Base-by-base conservation (phyloP, 2,888 invertebrate species). In the Andrena hattorfiana region DNA sequence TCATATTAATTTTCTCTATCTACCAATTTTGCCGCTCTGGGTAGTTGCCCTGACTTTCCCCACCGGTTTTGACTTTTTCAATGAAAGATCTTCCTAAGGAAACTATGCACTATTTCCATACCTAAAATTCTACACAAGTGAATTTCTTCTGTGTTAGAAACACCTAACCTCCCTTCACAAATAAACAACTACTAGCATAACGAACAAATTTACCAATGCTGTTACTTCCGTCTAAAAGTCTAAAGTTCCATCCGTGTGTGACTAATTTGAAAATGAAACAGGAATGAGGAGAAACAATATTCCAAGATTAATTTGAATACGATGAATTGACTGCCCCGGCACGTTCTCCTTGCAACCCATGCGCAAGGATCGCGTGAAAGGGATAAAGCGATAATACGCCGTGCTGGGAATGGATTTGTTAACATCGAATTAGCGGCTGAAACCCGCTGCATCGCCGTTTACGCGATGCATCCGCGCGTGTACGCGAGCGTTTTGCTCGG, bases 381-480 rank as follows among this genome's bases (percentile, higher is more conserved):
- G 69, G 66, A 75, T 51, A 69, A 63, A 20, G 23, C 35, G 48
- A n/a, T 26, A 49, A 63, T n/a, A n/a, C 32, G 35, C 16, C 60
- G 48, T 26, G 8, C 64, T 49, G 32, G 26, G 67, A 68, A 81
- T 81, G 60, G 71, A 81, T 81, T 71, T 51, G 75, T 71, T 81
- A 62, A 62, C 56, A 68, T 68, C 76, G 81, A 76, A 76, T 81
- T 67, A 81, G 42, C 81, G 51, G n/a, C 10, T 49, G 64, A 73
- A 56, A 67, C 70, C 54, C 35, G 42, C 26, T 23, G 69, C 59
- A 60, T 69, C 49, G 59, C 20, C 68, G 72, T 83, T 82, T 69
- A 66, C 72, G 60, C 49, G 72, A 66, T 72, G 76, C 77, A 72
- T 77, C 69, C 64, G 60, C 66, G 67, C 59, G 74, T 70, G 71